A percentile compares a stretch with the other conserved stretches of the same genome.
Evolutionary conservation across 2,113 vertebrate genomes (phyloP).

Genomic region (Puma concolor): DNA sequence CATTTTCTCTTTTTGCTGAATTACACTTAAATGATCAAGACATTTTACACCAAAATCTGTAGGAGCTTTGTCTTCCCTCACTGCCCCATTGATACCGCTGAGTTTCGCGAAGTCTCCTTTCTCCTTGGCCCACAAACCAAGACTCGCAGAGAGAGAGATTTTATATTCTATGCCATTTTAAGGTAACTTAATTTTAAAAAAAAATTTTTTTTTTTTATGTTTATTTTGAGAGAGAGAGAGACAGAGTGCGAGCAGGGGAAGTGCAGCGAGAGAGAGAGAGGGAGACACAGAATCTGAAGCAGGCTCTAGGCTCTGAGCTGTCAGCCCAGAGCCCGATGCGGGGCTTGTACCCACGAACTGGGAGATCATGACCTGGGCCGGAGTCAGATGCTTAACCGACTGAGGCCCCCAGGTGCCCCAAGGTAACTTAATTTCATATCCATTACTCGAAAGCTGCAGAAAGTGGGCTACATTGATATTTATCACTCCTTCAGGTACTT

Average conservation of each 20-base stretch:
- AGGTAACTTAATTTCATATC: not conserved
- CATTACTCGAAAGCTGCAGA: not conserved
- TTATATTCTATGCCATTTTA: not conserved
- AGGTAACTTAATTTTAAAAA: not conserved
- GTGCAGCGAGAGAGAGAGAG: no score
- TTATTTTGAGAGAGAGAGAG: no score
- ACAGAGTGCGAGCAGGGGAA: no score
- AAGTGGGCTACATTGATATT: constrained; percentile 22
- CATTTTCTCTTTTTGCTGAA: not conserved
- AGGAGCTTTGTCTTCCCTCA: not conserved
- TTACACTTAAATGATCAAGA: not conserved
- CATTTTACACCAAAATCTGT: not conserved
- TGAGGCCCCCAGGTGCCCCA: no score
- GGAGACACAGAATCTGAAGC: no score
- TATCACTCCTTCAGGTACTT: not conserved
- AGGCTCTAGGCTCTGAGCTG: no score
- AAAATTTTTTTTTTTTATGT: no score
- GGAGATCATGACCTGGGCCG: no score
- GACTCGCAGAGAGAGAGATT: not conserved
- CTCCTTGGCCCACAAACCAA: not conserved
- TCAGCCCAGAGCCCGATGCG: no score
- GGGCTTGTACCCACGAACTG: no score
- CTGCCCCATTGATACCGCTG: not conserved
- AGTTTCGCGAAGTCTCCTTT: not conserved
- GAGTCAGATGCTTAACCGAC: no score